phyloP scores from a whole-genome alignment of 2,113 vertebrate genomes.

The Tamias sibiricus region DNA sequence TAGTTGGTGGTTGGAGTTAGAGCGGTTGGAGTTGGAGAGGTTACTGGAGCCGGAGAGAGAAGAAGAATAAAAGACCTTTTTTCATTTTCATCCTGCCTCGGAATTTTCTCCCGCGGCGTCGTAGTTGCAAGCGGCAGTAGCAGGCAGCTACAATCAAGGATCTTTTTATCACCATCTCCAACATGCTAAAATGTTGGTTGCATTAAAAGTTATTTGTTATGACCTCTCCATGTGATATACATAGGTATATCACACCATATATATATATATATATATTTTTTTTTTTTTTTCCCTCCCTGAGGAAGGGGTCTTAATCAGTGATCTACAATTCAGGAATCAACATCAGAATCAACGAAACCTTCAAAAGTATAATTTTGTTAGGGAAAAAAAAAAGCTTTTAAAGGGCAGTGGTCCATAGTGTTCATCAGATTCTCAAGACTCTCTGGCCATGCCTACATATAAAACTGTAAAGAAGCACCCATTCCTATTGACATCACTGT shows the following conservation, averaged over 20 bases:
- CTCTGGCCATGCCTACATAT: neutral
- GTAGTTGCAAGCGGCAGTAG: no score
- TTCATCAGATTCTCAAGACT: neutral
- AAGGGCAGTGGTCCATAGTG: neutral
- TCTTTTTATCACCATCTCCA: neutral
- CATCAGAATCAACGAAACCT: neutral
- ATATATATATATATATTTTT: no score
- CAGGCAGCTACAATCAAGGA: no score
- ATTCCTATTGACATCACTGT: neutral
- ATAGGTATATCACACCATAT: no score
- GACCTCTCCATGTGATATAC: rapidly evolving
- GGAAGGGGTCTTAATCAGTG: neutral
- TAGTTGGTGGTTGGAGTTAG: no score
- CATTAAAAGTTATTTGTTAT: neutral
- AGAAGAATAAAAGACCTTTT: no score
- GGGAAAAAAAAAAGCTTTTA: neutral
- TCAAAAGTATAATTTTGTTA: neutral
- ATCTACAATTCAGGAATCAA: neutral
- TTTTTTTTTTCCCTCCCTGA: no score
- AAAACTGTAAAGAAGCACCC: neutral
- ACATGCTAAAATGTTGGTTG: neutral
- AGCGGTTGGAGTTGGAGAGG: no score
- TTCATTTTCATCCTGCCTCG: no score
- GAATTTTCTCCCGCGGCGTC: no score
- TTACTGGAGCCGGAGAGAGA: no score